A percentile compares a stretch with the other conserved stretches of the same genome.
Conservation (phyloP, 2,888 invertebrate species). For the Pristionchus japonicus region DNA sequence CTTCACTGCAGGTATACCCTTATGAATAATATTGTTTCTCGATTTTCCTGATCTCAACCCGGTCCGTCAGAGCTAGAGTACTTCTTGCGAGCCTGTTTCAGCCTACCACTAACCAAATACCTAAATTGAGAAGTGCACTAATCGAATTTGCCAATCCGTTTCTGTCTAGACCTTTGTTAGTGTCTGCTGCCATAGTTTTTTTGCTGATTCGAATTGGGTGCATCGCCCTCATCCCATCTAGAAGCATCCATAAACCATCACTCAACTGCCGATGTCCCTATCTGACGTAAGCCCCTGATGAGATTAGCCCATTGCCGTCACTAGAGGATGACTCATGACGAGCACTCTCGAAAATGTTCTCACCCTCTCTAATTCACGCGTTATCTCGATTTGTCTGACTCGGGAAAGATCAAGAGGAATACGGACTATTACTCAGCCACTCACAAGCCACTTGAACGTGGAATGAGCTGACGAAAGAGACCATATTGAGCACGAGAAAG, state of each 20-base stretch:
- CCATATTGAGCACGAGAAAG: background rate
- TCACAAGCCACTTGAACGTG: background rate
- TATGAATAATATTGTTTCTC: too few species aligned
- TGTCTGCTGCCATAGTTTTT: too few species aligned
- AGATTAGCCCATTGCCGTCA: conserved; percentile 31
- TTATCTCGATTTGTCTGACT: background rate
- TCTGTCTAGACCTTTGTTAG: too few species aligned
- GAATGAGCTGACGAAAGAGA: background rate
- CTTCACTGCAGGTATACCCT: conserved; percentile 52
- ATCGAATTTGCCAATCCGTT: too few species aligned
- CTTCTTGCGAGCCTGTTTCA: too few species aligned
- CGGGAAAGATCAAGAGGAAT: background rate
- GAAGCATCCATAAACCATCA: background rate
- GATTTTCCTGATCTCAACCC: too few species aligned
- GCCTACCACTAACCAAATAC: too few species aligned
- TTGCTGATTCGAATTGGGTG: too few species aligned
- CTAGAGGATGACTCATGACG: background rate
- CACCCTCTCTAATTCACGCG: background rate
- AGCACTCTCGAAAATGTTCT: background rate
- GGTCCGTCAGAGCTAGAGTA: too few species aligned
- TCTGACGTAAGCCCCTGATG: conserved; percentile 25
- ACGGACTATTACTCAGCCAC: background rate
- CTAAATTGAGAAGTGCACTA: too few species aligned
- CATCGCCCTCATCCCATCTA: background rate
- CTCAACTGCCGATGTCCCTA: background rate